These are phyloP conservation scores for Trichonephila clavipes DNA, from an alignment of 1,140 invertebrate species.

Conservation along the genomic window DNA sequence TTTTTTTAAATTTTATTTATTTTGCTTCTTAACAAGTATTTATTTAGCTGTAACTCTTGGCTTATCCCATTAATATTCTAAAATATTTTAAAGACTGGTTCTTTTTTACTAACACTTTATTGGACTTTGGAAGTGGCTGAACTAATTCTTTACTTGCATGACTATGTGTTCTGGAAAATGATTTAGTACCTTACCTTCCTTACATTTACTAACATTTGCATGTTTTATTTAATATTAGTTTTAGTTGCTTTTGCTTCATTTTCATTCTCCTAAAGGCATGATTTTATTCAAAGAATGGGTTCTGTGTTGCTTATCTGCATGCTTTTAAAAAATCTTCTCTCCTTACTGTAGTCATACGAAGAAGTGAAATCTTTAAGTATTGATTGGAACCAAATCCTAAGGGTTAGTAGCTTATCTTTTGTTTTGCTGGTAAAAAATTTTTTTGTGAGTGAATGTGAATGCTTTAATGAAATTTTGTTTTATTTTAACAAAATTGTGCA, in stretches of 20 bases:
- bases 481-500: too few relatives aligned
- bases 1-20: neutral
- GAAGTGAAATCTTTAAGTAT: slow-evolving; percentile 61
- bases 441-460: too few relatives aligned
- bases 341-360: slow-evolving; percentile 55
- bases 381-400: slow-evolving; percentile 50
- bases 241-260: slow-evolving; percentile 43
- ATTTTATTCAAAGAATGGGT: neutral
- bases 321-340: slow-evolving; percentile 67
- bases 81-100: too few relatives aligned
- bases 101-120: neutral
- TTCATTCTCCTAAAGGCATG: slow-evolving; percentile 22
- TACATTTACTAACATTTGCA: slow-evolving; percentile 28
- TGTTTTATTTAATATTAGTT: slow-evolving; percentile 9
- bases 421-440: neutral
- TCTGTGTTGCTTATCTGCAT: slow-evolving; percentile 50
- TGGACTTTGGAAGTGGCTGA: neutral
- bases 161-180: neutral
- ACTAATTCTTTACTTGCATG: neutral
- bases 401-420: slow-evolving; percentile 63
- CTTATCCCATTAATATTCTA: too few relatives aligned
- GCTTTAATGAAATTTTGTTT: too few relatives aligned
- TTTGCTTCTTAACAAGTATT: neutral
- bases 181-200: neutral
- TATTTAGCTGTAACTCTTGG: too few relatives aligned